These are phyloP conservation scores for Mormyrops boulengeri DNA, from an alignment of 2,797 vertebrate species.

Conservation along the genomic window DNA sequence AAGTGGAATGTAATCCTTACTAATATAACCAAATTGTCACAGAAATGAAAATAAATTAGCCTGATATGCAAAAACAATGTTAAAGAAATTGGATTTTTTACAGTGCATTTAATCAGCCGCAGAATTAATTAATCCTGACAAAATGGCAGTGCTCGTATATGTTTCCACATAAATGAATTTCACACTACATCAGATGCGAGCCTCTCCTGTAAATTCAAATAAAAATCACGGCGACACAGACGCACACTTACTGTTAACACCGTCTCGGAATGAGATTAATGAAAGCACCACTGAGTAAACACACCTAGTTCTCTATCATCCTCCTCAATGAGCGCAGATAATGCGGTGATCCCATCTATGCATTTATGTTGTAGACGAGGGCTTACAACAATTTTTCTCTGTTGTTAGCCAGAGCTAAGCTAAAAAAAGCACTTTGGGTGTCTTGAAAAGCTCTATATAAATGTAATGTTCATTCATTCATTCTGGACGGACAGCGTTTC, in stretches of 20 bases:
- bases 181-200: constrained; percentile 67
- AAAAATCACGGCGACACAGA: constrained; percentile 67
- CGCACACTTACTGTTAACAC: constrained; percentile 49
- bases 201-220: constrained; percentile 68
- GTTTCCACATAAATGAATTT: constrained; percentile 60
- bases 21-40: constrained; percentile 13
- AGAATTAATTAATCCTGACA: constrained; percentile 46
- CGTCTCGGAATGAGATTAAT: constrained; percentile 58
- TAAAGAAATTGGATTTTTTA: constrained; percentile 27
- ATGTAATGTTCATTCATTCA: neutral
- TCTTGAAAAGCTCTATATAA: neutral
- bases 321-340: neutral
- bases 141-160: constrained; percentile 59
- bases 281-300: constrained; percentile 49
- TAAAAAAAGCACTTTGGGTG: neutral
- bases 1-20: constrained; percentile 15
- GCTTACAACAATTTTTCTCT: neutral
- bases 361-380: neutral
- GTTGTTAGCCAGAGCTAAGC: neutral
- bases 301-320: neutral
- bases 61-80: constrained; percentile 19
- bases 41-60: constrained; percentile 21
- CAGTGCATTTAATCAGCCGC: constrained; percentile 45
- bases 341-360: neutral
- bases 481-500: neutral